Base-by-base conservation (phyloP, 2,113 vertebrate species). In the Tupaia chinensis region DNA sequence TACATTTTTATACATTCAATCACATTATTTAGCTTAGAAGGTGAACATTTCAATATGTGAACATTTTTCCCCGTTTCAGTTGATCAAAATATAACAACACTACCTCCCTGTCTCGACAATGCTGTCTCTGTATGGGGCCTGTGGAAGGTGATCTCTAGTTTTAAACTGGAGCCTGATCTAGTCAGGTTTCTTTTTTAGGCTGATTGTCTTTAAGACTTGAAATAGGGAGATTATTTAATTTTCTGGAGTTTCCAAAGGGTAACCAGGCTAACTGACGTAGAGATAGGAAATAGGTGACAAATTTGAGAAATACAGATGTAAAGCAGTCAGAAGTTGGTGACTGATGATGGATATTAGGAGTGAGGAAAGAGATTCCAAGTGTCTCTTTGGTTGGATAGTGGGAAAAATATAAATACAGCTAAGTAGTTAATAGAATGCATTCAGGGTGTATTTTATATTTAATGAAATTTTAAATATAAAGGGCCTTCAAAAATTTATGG, bases 211-310 rank as follows among this genome's bases (percentile, higher is more conserved):
- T 63, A 61, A 81, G 9, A 20, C 81, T 82, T 25, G 56, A 86
- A 89, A 11, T 73, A 86, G 66, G 23, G 27, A 91, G 19, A 82
- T n/a, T 58, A 53, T 73, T 73, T 58, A 53, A 78, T 73, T 86
- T 86, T 15, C 44, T 82, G 27, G 61, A 63, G 7, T 65, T 84
- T 95, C 29, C 72, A 74, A 82, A 87, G 44, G 22, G 82, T 88
- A 91, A 34, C 63, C 12, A 74, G 32, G 13, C 73, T 94, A 94
- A 94, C 60, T 89, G 54, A 81, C 74, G 32, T 90, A 27, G 29
- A 87, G 65, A 60, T 79, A 70, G 23, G 82, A 87, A 80, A 87
- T 34, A 74, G 23, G 1, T 86, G 22, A 87, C n/a, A 82, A 78
- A 22, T 76, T 92, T 90, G n/a, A 83, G 60, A 93, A 87, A n/a